Evolutionary conservation across 2,113 vertebrate genomes (phyloP).

Genomic region (Oenanthe melanoleuca): DNA sequence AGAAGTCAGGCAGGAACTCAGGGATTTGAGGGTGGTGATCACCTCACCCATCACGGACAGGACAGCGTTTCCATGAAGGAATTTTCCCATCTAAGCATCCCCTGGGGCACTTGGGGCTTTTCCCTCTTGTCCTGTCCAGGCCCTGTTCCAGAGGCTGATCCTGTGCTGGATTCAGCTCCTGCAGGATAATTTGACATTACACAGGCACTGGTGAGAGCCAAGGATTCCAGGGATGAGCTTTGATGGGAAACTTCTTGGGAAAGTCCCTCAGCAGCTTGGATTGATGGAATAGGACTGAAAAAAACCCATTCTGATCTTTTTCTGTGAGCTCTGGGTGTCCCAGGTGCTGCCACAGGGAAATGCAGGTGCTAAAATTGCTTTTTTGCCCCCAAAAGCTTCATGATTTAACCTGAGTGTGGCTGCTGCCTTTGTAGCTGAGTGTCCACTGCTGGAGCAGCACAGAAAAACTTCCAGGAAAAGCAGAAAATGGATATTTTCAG

Average conservation of each 20-base stretch:
- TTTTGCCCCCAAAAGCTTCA: fast-evolving
- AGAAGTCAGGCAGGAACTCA: neutral
- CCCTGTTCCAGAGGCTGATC: fast-evolving
- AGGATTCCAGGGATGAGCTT: neutral
- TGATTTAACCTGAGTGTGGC: fast-evolving
- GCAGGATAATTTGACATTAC: neutral
- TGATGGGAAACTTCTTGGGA: neutral
- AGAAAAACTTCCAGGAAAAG: fast-evolving
- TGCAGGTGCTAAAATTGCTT: neutral
- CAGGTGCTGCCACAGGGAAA: neutral
- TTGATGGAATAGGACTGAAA: neutral
- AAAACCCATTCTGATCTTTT: neutral
- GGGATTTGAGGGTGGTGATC: neutral
- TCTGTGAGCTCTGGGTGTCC: neutral
- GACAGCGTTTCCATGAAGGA: neutral
- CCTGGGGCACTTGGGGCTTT: neutral
- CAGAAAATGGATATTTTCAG: fast-evolving
- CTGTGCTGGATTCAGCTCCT: neutral
- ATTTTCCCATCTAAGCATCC: neutral
- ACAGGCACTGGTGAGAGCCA: neutral
- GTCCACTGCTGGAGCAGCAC: neutral
- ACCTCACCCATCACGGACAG: neutral
- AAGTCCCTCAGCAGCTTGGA: neutral
- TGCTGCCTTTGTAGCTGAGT: fast-evolving
- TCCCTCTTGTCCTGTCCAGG: neutral